Percentiles rank a stretch among this genome's conserved stretches.
Evolutionary conservation across 2,113 vertebrate species (phyloP).

Genomic region (Antigone vipio): DNA sequence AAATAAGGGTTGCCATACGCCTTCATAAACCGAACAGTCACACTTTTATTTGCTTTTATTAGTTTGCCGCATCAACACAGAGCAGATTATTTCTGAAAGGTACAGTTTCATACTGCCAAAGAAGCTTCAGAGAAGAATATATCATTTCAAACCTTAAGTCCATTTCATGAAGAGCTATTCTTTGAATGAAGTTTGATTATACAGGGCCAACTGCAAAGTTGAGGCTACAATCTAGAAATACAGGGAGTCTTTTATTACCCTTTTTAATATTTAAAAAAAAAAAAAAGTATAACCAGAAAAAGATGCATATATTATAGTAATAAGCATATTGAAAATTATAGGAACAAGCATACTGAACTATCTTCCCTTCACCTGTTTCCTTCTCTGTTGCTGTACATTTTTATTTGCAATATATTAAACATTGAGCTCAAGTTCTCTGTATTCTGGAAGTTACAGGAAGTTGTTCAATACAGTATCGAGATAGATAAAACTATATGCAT

Average conservation of each 20-base stretch:
- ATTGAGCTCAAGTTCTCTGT: not conserved
- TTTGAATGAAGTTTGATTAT: not conserved
- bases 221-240: not conserved
- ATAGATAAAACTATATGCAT: not conserved
- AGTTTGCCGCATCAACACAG: slow-evolving; percentile 21
- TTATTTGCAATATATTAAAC: not conserved
- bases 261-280: not conserved
- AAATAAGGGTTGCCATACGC: not conserved
- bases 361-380: not conserved
- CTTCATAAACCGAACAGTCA: slow-evolving; percentile 28
- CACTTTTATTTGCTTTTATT: slow-evolving; percentile 43
- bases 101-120: not conserved
- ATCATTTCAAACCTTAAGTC: not conserved
- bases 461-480: not conserved
- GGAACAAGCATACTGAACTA: not conserved
- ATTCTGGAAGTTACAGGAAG: not conserved
- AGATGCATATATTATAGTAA: not conserved
- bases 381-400: not conserved
- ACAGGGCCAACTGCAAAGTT: not conserved
- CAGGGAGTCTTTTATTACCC: not conserved
- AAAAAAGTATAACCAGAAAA: not conserved
- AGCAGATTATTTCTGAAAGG: not conserved
- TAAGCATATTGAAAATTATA: not conserved
- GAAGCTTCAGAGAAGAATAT: not conserved
- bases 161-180: not conserved